Evolutionary conservation across 2,113 vertebrate species (phyloP), one percentile per base, ranked within the genome.

Genomic region (Cephalopholis sonnerati): DNA sequence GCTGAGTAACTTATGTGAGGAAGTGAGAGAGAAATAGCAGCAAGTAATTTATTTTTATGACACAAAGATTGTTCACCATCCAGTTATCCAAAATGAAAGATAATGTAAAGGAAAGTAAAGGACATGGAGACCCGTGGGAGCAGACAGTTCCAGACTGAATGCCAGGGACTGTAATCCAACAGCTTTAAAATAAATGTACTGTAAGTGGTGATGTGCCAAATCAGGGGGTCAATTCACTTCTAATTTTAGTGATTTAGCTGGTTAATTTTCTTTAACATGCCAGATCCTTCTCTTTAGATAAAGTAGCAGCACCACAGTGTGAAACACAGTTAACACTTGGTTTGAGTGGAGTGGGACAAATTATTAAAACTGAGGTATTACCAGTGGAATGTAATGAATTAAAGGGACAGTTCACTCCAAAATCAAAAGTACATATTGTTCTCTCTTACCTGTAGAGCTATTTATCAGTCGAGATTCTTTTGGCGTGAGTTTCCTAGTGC

Each of bases 21-120:
- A 20, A 57, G 66, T 29, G 20, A 44, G 41, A 17, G 74, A 61
- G 39, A 70, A 71, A 85, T 29, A 63, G 53, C 36, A 27, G 44
- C 0, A 10, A 72, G 25, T 67, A 46, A 86, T 85, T 81, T 81
- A 62, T 63, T 77, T n/a, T 70, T 59, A 44, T 76, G 51, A 83
- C 59, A 87, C 71, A 69, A 77, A 63, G 57, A 67, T 55, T n/a
- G 1, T 69, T 61, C 67, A 46, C 64, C 58, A 25, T 61, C 67
- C 62, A 66, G 25, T 78, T 77, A 61, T 51, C 46, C 51, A 70
- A 39, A 65, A 74, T 58, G 36, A 74, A 13, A 65, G 16, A 54
- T 25, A 55, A 84, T 65, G 13, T 36, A 55, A 65, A 51, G 50
- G 32, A 18, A 27, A 62, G 50, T n/a, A 70, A 51, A 58, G 57